A percentile compares a stretch with the other conserved stretches of the same genome.
phyloP scores from a whole-genome alignment of 2,113 vertebrate species.

The Macaca mulatta region DNA sequence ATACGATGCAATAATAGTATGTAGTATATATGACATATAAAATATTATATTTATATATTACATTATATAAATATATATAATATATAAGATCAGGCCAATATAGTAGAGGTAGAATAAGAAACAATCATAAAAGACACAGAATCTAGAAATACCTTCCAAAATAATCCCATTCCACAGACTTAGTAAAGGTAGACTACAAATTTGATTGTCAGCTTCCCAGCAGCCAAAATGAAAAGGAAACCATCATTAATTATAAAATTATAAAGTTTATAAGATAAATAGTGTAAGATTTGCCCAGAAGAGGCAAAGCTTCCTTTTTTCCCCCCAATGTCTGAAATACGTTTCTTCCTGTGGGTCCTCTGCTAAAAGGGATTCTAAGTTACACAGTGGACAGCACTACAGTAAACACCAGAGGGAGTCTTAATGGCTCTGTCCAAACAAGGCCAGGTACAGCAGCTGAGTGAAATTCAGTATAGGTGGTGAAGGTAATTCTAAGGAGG shows the following conservation, averaged over 20 bases:
- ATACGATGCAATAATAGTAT: neutral
- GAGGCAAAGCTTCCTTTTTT: neutral
- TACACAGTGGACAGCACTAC: neutral
- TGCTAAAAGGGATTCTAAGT: neutral
- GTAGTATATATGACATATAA: no score
- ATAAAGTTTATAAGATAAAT: neutral
- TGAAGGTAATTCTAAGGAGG: neutral
- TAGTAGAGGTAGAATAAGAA: neutral
- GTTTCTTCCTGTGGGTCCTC: neutral
- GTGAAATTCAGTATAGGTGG: neutral
- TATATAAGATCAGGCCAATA: neutral
- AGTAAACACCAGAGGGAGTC: neutral
- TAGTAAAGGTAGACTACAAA: neutral
- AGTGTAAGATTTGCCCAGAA: neutral
- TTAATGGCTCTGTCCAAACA: neutral
- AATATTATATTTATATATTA: no score
- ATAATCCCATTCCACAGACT: neutral
- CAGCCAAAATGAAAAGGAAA: neutral
- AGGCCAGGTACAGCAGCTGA: neutral
- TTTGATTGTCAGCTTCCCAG: neutral
- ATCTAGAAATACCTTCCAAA: neutral
- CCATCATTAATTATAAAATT: neutral
- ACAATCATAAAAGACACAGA: neutral
- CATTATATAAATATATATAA: no score
- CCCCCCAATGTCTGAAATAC: neutral